A percentile compares a stretch with the other conserved stretches of the same genome.
These are phyloP conservation scores for Psittacara wagleri DNA, from an alignment of 2,113 vertebrate species.

Conservation along the genomic window DNA sequence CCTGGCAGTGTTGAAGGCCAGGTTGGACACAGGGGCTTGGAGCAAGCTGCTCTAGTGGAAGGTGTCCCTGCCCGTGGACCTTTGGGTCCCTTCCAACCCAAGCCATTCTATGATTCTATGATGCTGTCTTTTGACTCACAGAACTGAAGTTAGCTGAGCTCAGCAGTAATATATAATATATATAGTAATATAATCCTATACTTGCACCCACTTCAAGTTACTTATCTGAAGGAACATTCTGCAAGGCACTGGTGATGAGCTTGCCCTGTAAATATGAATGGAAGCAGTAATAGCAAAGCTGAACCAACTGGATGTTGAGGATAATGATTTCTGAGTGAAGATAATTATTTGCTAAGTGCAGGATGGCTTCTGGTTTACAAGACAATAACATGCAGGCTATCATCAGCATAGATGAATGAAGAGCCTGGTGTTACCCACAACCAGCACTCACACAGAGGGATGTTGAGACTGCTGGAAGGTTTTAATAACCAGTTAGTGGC, in stretches of 20 bases:
- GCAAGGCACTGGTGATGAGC: not conserved
- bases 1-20: not conserved
- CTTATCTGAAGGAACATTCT: not conserved
- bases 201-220: not conserved
- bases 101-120: not conserved
- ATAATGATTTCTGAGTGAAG: not conserved
- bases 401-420: not conserved
- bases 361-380: not conserved
- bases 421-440: not conserved
- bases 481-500: not conserved
- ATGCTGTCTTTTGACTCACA: not conserved
- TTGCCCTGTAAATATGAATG: not conserved
- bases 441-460: not conserved
- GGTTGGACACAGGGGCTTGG: not conserved
- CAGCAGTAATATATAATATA: not conserved
- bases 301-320: not conserved
- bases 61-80: not conserved
- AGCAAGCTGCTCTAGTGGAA: rapidly evolving
- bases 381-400: not conserved
- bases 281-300: not conserved
- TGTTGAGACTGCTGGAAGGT: not conserved
- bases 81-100: not conserved
- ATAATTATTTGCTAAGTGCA: not conserved
- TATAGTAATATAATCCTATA: too few species aligned
- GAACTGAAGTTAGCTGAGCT: not conserved